Evolutionary conservation across 2,113 vertebrate species (phyloP).

Genomic region (Paratilapia polleni): DNA sequence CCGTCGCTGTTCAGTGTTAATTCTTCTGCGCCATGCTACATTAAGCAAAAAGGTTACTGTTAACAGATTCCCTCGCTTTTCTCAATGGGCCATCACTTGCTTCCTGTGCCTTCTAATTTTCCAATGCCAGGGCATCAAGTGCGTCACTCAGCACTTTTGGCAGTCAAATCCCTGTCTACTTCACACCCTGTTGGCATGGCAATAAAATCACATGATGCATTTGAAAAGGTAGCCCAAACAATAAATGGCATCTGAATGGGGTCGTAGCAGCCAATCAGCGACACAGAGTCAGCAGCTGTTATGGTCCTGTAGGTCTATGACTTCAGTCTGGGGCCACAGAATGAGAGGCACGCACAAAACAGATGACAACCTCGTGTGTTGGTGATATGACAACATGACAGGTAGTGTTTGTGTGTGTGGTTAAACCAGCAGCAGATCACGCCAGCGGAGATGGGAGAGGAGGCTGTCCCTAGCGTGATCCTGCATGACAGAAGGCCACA

Average conservation of each 20-base stretch:
- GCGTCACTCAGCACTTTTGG: slow-evolving; percentile 70
- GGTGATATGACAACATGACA: slow-evolving; percentile 50
- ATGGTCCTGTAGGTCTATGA: background rate
- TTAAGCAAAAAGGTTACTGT: slow-evolving; percentile 84
- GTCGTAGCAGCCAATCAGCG: slow-evolving; percentile 49
- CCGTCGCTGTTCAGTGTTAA: slow-evolving; percentile 70
- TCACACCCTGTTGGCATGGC: slow-evolving; percentile 66
- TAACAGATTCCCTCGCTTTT: slow-evolving; percentile 80
- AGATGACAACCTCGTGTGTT: slow-evolving; percentile 54
- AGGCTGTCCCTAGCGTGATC: slow-evolving; percentile 61
- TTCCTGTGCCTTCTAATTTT: slow-evolving; percentile 79
- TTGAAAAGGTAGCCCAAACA: slow-evolving; percentile 59
- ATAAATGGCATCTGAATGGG: slow-evolving; percentile 44
- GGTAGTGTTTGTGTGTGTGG: slow-evolving; percentile 6
- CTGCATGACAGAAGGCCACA: slow-evolving; percentile 53
- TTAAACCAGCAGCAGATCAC: slow-evolving; percentile 53
- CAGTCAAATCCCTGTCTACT: slow-evolving; percentile 42
- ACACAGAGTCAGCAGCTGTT: slow-evolving; percentile 14
- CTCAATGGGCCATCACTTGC: slow-evolving; percentile 77
- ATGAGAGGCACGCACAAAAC: slow-evolving; percentile 47
- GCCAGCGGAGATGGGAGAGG: slow-evolving; percentile 51
- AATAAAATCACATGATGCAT: slow-evolving; percentile 59
- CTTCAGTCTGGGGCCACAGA: slow-evolving; percentile 32
- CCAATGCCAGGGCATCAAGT: slow-evolving; percentile 74
- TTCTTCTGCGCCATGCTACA: slow-evolving; percentile 78